These are phyloP conservation scores for Archegozetes longisetosus DNA, from an alignment of 1,140 invertebrate species.

Conservation along the genomic window DNA sequence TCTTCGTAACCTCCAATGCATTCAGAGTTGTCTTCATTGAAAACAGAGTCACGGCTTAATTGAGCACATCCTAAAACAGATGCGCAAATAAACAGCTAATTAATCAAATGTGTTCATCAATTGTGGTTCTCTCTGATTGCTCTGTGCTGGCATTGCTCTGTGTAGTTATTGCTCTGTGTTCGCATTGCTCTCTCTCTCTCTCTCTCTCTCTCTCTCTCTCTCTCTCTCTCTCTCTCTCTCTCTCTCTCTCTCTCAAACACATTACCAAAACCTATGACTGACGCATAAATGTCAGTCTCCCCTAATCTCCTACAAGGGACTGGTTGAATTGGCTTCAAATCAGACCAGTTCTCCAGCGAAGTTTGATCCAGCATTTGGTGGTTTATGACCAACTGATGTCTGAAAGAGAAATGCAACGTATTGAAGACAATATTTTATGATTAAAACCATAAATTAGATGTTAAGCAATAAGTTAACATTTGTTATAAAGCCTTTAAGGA, in stretches of 20 bases:
- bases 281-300: conserved; percentile 40
- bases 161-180: conserved; percentile 7
- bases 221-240: conserved; percentile 25
- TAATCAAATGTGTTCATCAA: conserved; percentile 22
- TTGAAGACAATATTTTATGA: no score
- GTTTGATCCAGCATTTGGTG: conserved; percentile 30
- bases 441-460: no score
- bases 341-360: conserved; percentile 40
- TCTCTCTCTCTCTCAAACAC: conserved; percentile 31
- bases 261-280: conserved; percentile 41
- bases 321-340: conserved; percentile 32
- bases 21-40: conserved; percentile 17
- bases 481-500: no score
- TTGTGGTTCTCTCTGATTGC: background rate
- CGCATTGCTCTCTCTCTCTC: no score
- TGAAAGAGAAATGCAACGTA: no score
- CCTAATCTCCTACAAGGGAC: conserved; percentile 40
- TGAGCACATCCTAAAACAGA: conserved; percentile 16
- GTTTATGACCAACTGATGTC: no score
- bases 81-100: conserved; percentile 20
- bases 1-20: conserved; percentile 36
- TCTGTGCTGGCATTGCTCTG: background rate
- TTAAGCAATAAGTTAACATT: no score
- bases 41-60: background rate
- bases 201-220: no score